These are phyloP conservation scores for Dysmachus trigonus DNA, from an alignment of 2,888 invertebrate species.

Conservation along the genomic window DNA sequence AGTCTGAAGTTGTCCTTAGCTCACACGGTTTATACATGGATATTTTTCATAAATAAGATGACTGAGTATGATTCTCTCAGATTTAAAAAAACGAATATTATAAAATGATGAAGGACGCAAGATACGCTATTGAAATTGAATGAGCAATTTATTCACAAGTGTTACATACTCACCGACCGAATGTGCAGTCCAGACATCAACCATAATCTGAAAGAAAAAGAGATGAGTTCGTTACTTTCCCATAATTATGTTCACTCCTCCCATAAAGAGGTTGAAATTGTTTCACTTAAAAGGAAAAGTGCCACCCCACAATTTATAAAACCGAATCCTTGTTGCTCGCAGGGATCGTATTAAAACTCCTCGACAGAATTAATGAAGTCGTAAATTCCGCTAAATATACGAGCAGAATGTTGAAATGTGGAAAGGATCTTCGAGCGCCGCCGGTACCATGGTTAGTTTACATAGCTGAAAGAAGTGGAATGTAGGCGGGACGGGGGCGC, in stretches of 20 bases:
- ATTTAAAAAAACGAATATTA: neutral
- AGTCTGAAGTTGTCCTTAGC: neutral
- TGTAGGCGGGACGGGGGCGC: neutral
- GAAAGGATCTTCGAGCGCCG: neutral
- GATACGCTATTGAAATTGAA: neutral
- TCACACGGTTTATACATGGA: neutral
- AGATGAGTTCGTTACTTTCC: neutral
- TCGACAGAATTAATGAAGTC: neutral
- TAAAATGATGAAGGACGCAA: neutral
- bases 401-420: neutral
- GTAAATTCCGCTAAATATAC: neutral
- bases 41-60: neutral
- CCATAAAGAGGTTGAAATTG: neutral
- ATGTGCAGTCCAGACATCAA: slow-evolving; percentile 1
- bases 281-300: neutral
- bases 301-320: neutral
- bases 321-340: neutral
- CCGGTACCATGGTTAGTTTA: neutral
- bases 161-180: slow-evolving; percentile 3
- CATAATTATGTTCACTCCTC: neutral
- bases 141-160: neutral
- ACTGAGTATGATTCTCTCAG: neutral
- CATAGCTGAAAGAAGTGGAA: neutral
- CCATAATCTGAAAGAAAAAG: slow-evolving; percentile 27
- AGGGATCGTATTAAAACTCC: neutral